These are phyloP conservation scores for Sminthurinus signatus DNA, from an alignment of 1,140 invertebrate species.

Conservation along the genomic window DNA sequence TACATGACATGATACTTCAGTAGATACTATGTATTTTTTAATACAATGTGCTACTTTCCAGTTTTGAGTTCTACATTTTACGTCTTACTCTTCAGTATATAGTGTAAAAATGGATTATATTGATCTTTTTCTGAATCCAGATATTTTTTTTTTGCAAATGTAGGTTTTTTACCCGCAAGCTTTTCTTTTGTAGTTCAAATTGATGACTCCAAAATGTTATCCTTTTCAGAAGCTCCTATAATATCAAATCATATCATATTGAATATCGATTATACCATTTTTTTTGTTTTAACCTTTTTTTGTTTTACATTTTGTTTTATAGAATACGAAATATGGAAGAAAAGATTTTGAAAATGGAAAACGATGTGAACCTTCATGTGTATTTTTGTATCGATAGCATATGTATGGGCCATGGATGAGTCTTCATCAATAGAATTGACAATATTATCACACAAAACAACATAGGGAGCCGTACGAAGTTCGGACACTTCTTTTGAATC, in stretches of 20 bases:
- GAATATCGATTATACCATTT: not conserved
- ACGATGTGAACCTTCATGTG: too few species aligned
- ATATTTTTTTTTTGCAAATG: too few species aligned
- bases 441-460: conserved; percentile 4
- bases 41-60: too few species aligned
- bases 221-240: conserved; percentile 3
- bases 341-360: not conserved
- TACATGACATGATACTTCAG: too few species aligned
- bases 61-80: too few species aligned
- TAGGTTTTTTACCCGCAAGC: too few species aligned
- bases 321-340: not conserved
- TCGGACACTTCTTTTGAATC: not conserved
- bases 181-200: conserved; percentile 9
- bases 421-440: conserved; percentile 8
- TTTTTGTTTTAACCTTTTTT: not conserved
- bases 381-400: conserved; percentile 4
- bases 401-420: not conserved
- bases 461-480: not conserved
- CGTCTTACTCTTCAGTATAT: too few species aligned
- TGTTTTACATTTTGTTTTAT: not conserved
- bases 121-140: too few species aligned
- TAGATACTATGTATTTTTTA: too few species aligned
- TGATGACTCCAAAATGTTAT: conserved; percentile 7
- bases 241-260: too few species aligned
- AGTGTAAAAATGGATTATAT: too few species aligned